phyloP scores from a whole-genome alignment of 1,140 invertebrate genomes.

The Oreohelix idahoensis region DNA sequence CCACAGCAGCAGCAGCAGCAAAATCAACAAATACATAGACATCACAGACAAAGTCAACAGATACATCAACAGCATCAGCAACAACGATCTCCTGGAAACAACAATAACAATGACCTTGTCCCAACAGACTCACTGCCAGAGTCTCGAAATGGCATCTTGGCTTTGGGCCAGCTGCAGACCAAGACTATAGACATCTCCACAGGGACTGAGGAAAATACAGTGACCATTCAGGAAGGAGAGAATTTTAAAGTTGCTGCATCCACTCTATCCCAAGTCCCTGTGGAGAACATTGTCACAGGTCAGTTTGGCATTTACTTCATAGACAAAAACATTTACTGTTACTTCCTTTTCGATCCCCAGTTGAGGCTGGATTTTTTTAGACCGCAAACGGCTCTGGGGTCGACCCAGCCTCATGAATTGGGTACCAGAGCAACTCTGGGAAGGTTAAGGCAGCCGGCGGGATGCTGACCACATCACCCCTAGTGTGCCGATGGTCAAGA shows the following conservation, averaged over 20 bases:
- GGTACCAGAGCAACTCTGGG: too few relatives aligned
- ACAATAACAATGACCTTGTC: constrained; percentile 44
- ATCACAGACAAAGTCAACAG: constrained; percentile 48
- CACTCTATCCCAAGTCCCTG: neutral
- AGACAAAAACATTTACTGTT: too few relatives aligned
- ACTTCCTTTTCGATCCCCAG: too few relatives aligned
- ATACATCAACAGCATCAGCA: constrained; percentile 55
- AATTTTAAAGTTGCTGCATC: constrained; percentile 17
- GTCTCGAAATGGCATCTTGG: constrained; percentile 31
- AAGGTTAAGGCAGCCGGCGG: too few relatives aligned
- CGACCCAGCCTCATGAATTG: too few relatives aligned
- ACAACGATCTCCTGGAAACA: constrained; percentile 41
- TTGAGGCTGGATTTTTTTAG: too few relatives aligned
- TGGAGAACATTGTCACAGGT: constrained; percentile 30
- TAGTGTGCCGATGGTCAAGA: too few relatives aligned
- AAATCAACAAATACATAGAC: constrained; percentile 52
- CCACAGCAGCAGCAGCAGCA: constrained; percentile 36
- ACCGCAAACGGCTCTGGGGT: too few relatives aligned
- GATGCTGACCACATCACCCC: too few relatives aligned
- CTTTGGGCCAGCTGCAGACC: neutral
- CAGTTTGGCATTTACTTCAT: too few relatives aligned
- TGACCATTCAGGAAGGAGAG: neutral
- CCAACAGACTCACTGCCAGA: constrained; percentile 22
- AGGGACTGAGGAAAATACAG: neutral
- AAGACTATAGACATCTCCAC: constrained; percentile 25